Evolutionary conservation across 2,888 invertebrate genomes (phyloP).

Genomic region (Hymenopus coronatus): DNA sequence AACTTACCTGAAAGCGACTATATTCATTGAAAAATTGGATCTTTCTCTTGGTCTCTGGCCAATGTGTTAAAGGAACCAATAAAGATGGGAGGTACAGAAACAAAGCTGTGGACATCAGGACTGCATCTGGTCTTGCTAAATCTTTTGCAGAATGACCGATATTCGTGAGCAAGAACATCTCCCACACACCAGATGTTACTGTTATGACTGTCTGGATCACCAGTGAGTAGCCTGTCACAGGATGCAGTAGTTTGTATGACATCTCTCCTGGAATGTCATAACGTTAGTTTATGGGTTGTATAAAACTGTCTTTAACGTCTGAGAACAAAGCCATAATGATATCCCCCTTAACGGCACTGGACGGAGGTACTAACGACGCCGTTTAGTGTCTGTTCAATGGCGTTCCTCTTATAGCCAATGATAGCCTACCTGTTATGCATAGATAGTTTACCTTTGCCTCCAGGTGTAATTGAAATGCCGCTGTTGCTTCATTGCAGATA

Average conservation of each 20-base stretch:
- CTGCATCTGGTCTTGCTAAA: background rate
- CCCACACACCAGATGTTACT: background rate
- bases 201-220: background rate
- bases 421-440: no score
- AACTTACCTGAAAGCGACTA: background rate
- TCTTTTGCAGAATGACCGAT: background rate
- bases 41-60: background rate
- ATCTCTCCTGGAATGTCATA: background rate
- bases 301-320: no score
- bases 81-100: background rate
- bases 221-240: background rate
- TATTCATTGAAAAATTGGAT: background rate
- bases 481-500: no score
- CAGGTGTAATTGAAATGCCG: no score
- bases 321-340: no score
- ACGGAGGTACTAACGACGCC: no score
- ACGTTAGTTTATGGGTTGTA: no score
- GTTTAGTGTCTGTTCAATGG: no score
- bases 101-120: background rate
- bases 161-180: background rate
- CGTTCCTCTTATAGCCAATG: no score
- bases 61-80: background rate
- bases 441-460: no score
- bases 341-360: no score
- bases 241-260: background rate